Conservation (phyloP, 2,797 vertebrate genomes). For the Arnoldichthys spilopterus region DNA sequence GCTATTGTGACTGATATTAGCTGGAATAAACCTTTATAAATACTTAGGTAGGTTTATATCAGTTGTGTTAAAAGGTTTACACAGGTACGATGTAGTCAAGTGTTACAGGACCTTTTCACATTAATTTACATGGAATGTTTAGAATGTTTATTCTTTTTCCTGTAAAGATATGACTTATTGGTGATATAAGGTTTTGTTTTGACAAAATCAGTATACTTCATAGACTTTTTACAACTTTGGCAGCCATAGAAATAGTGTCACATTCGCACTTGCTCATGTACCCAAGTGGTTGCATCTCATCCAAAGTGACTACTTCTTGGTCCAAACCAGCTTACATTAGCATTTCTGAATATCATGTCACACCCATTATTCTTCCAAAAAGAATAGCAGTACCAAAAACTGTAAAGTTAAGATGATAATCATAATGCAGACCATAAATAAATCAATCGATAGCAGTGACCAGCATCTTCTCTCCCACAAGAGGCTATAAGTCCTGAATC, state of each 20-base stretch:
- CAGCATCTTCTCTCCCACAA: slow-evolving; percentile 32
- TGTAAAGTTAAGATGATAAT: not conserved
- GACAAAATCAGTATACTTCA: not conserved
- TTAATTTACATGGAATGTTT: too few relatives aligned
- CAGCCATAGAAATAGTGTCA: not conserved
- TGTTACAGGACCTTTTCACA: too few relatives aligned
- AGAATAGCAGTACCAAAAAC: not conserved
- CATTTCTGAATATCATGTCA: not conserved
- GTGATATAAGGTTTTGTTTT: too few relatives aligned
- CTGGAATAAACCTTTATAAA: too few relatives aligned
- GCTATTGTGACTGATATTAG: too few relatives aligned
- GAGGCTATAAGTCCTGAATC: slow-evolving; percentile 42
- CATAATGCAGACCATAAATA: slow-evolving; percentile 21
- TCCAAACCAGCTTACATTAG: not conserved
- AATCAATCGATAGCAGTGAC: slow-evolving; percentile 26
- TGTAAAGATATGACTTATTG: too few relatives aligned
- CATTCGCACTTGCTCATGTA: not conserved
- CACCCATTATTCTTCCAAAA: not conserved
- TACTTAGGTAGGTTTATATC: too few relatives aligned
- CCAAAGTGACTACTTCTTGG: not conserved
- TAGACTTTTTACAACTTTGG: slow-evolving; percentile 11
- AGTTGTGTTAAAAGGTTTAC: too few relatives aligned
- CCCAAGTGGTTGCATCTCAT: not conserved
- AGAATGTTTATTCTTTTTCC: too few relatives aligned
- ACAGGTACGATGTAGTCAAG: too few relatives aligned